Evolutionary conservation across 2,113 vertebrate species (phyloP).

Genomic region (Rhizomys pruinosus): DNA sequence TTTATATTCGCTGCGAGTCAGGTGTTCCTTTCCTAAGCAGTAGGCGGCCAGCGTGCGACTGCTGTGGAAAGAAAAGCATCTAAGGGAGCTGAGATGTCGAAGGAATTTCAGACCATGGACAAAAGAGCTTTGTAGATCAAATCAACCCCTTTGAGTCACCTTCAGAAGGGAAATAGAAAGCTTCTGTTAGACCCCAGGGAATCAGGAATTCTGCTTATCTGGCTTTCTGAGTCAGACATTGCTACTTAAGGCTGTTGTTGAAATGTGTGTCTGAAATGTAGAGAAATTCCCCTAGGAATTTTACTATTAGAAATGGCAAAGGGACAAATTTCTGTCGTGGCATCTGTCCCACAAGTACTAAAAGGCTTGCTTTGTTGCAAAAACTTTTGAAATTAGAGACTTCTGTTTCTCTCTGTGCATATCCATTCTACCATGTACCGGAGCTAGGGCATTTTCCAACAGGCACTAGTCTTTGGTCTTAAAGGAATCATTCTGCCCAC

Average conservation of each 20-base stretch:
- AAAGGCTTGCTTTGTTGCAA: neutral
- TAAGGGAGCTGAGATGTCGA: neutral
- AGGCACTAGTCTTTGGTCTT: neutral
- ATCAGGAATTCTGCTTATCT: neutral
- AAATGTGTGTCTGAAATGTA: neutral
- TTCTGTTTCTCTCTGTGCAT: neutral
- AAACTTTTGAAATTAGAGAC: neutral
- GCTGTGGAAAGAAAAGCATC: neutral
- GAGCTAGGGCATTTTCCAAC: neutral
- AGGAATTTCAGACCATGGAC: constrained; percentile 46
- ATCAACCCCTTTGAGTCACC: neutral
- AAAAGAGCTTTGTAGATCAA: constrained; percentile 63
- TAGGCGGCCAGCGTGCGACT: neutral
- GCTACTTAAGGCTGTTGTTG: neutral
- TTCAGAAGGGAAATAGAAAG: constrained; percentile 57
- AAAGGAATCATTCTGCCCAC: neutral
- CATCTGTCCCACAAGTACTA: neutral
- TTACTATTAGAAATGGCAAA: neutral
- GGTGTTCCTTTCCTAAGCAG: neutral
- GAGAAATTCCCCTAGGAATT: neutral
- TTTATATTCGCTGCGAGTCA: neutral
- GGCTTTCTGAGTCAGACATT: neutral
- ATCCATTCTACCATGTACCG: neutral
- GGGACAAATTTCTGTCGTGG: neutral
- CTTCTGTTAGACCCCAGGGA: constrained; percentile 20